Percentiles rank a stretch among this genome's conserved stretches.
Evolutionary conservation across 1,140 invertebrate genomes (phyloP).

Genomic region (Drosophila takahashii): DNA sequence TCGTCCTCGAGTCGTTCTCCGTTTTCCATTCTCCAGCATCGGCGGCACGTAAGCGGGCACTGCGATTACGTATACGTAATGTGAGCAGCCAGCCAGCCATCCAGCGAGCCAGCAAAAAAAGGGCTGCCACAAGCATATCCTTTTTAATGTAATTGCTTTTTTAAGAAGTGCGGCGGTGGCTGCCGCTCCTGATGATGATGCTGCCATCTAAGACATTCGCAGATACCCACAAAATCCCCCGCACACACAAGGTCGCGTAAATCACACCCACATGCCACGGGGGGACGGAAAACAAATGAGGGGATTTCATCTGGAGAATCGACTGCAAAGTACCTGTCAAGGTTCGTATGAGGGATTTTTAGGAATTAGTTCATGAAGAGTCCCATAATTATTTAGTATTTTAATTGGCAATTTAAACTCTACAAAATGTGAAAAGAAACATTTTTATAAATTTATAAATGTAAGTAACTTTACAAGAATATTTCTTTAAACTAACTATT

Average conservation of each 20-base stretch:
- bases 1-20: constrained; percentile 18
- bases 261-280: constrained; percentile 26
- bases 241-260: constrained; percentile 40
- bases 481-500: no score
- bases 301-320: constrained; percentile 9
- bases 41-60: constrained; percentile 68
- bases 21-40: constrained; percentile 1
- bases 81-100: constrained; percentile 44
- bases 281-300: constrained; percentile 27
- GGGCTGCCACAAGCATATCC: constrained; percentile 76
- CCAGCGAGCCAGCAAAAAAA: constrained; percentile 53
- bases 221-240: constrained; percentile 15
- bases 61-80: constrained; percentile 78
- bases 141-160: constrained; percentile 84
- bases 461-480: no score
- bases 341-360: not conserved
- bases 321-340: constrained; percentile 29
- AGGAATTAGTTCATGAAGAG: no score
- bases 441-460: no score
- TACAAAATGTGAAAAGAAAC: no score
- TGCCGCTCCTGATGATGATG: constrained; percentile 48
- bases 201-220: constrained; percentile 46
- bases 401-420: no score
- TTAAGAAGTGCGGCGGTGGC: constrained; percentile 72
- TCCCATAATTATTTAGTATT: no score